phyloP scores from a whole-genome alignment of 2,888 invertebrate species.

The Eudemis profundana region DNA sequence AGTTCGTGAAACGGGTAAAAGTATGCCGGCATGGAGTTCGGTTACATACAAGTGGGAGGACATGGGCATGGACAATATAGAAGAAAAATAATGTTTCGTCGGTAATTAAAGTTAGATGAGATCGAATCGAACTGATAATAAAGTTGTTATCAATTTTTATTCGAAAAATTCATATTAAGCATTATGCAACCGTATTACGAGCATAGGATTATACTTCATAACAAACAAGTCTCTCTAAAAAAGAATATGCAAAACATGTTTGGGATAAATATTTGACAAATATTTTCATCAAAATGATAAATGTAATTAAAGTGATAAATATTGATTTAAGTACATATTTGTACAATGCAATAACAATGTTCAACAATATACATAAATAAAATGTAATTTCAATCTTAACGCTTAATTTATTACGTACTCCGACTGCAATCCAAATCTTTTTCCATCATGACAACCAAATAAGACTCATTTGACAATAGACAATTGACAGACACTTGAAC shows the following conservation, averaged over 20 bases:
- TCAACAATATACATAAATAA: no score
- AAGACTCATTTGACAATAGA: no score
- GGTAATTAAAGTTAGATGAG: background rate
- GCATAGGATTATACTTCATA: background rate
- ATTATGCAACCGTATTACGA: constrained; percentile 7
- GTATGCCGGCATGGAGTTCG: no score
- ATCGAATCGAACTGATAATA: background rate
- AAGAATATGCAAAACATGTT: constrained; percentile 4
- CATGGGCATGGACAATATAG: no score
- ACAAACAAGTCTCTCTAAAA: background rate
- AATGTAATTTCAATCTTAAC: no score
- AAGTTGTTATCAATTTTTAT: background rate
- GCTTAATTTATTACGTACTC: no score
- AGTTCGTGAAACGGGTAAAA: no score
- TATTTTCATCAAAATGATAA: background rate
- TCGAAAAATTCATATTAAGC: constrained; percentile 10
- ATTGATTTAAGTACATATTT: background rate
- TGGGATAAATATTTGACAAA: background rate
- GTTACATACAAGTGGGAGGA: no score
- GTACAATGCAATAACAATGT: background rate
- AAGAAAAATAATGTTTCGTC: background rate
- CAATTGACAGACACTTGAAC: no score
- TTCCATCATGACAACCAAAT: no score
- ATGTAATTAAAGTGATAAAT: background rate
- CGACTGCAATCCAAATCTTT: no score